Conservation (phyloP, 2,797 vertebrate genomes). For the Malurus splendens region DNA sequence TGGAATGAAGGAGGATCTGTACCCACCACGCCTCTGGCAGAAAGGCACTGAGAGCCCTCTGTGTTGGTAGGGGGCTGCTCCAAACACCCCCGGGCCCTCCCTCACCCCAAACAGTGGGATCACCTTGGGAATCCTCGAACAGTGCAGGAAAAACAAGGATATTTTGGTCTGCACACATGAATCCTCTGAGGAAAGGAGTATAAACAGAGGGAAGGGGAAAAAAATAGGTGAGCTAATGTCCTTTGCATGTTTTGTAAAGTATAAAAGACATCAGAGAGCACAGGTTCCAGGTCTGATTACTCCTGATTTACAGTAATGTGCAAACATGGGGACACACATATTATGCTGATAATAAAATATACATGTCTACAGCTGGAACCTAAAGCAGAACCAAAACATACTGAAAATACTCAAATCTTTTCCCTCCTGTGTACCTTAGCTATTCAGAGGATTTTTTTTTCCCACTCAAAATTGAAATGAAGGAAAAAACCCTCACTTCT, state of each 20-base stretch:
- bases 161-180: rapidly evolving
- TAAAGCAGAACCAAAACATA: not conserved
- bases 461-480: not conserved
- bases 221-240: not conserved
- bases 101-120: too few relatives aligned
- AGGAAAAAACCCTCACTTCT: not conserved
- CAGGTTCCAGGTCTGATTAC: not conserved
- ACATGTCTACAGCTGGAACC: not conserved
- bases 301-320: not conserved
- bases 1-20: not conserved
- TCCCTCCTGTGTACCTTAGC: not conserved
- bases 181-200: not conserved
- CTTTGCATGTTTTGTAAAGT: not conserved
- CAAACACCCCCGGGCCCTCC: rapidly evolving
- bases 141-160: not conserved
- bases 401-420: not conserved
- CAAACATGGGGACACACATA: not conserved
- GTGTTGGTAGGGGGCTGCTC: rapidly evolving
- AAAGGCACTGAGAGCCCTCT: not conserved
- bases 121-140: not conserved
- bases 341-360: not conserved
- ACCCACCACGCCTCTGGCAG: not conserved
- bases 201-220: not conserved
- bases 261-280: not conserved
- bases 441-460: not conserved